Conservation (phyloP, 1,140 invertebrate species). For the Nomia melanderi region DNA sequence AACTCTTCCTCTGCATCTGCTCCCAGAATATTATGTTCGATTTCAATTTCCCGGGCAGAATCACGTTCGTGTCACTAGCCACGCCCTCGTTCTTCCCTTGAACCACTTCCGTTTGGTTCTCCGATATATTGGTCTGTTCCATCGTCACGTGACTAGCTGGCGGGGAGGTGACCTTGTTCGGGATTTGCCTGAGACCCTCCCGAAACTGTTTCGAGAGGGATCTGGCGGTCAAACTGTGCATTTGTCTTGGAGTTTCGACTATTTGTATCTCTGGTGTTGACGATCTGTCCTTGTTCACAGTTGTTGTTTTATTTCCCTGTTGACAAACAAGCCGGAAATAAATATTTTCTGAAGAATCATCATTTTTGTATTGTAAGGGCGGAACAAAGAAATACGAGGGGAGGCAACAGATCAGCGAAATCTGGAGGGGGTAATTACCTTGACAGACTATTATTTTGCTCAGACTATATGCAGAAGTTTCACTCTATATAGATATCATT, state of each 20-base stretch:
- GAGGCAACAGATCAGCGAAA: too few species aligned
- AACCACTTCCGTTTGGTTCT: conserved; percentile 52
- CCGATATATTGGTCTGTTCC: conserved; percentile 48
- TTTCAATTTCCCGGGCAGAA: conserved; percentile 71
- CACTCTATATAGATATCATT: too few species aligned
- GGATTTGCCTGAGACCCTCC: conserved; percentile 83
- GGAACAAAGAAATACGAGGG: too few species aligned
- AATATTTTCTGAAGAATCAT: not conserved
- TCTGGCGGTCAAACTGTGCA: conserved; percentile 91
- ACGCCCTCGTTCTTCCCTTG: conserved; percentile 34
- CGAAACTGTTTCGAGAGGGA: conserved; percentile 89
- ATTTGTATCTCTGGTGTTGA: conserved; percentile 74
- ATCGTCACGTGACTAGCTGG: conserved; percentile 60
- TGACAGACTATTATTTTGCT: too few species aligned
- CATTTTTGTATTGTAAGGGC: not conserved
- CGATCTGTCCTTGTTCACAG: conserved; percentile 64
- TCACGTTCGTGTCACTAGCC: conserved; percentile 54
- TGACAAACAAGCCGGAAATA: not conserved
- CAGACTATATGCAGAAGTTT: too few species aligned
- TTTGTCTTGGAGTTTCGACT: conserved; percentile 80
- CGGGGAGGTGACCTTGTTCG: conserved; percentile 65
- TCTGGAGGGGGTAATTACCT: too few species aligned
- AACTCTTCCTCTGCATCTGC: conserved; percentile 69
- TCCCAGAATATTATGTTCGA: conserved; percentile 78
- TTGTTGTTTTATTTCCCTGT: conserved; percentile 51